phyloP scores from a whole-genome alignment of 2,888 invertebrate species.

The Gymnocheta viridis region DNA sequence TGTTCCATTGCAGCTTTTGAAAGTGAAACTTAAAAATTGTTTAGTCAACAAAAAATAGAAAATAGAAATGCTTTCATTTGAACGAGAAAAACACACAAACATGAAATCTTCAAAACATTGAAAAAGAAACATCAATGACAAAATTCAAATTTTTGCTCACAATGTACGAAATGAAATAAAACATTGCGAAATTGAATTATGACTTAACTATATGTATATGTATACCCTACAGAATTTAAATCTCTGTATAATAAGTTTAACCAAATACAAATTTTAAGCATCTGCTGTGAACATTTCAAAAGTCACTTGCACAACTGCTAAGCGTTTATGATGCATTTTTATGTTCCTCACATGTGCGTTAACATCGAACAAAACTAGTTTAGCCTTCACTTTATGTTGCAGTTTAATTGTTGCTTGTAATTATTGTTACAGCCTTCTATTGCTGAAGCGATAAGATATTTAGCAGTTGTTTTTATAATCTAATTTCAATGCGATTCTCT shows the following conservation, averaged over 20 bases:
- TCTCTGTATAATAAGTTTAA: too few relatives aligned
- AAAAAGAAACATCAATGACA: constrained; percentile 45
- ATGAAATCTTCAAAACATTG: constrained; percentile 9
- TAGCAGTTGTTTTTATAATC: background rate
- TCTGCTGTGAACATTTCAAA: background rate
- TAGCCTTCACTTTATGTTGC: constrained; percentile 19
- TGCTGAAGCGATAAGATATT: background rate
- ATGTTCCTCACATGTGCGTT: background rate
- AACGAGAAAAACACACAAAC: constrained; percentile 20
- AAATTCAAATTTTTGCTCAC: background rate
- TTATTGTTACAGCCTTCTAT: background rate
- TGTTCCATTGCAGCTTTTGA: constrained; percentile 35
- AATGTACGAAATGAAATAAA: background rate
- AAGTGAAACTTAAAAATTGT: constrained; percentile 65
- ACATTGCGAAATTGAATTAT: background rate
- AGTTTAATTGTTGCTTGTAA: background rate
- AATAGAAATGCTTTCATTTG: constrained; percentile 43
- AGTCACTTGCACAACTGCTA: background rate
- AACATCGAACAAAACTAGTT: background rate
- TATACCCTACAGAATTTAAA: background rate
- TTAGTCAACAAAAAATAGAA: constrained; percentile 38
- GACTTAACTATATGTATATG: background rate
- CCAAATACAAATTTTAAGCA: too few relatives aligned
- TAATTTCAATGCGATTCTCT: background rate
- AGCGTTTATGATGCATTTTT: too few relatives aligned